Conservation (phyloP, 2,113 vertebrate species). For the Alethe castanea region DNA sequence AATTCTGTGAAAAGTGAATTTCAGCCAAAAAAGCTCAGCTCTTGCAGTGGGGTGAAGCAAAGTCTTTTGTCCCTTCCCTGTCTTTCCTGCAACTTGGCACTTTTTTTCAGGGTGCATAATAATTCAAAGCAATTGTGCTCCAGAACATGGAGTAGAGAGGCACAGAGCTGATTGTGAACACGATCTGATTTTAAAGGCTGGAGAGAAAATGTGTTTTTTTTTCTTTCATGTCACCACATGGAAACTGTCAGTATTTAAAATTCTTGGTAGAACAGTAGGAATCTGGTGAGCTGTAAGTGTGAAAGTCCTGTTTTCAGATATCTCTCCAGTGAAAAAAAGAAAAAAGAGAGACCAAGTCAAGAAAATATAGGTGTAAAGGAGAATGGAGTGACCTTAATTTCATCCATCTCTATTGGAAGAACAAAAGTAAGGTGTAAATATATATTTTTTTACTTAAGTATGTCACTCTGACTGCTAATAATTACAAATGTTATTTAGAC, state of each 20-base stretch:
- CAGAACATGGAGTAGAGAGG: neutral
- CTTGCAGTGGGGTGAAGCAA: neutral
- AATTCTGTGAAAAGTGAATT: neutral
- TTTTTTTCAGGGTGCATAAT: neutral
- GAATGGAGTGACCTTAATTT: neutral
- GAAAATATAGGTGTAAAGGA: neutral
- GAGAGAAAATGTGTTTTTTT: neutral
- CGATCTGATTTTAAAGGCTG: neutral
- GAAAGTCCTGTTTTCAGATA: slow-evolving; percentile 1
- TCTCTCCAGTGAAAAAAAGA: neutral
- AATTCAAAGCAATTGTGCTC: neutral
- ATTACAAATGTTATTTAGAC: neutral
- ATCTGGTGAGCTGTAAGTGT: neutral
- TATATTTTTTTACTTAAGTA: neutral
- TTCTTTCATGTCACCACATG: neutral
- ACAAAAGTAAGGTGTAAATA: neutral
- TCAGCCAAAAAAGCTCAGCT: neutral
- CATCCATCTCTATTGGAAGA: neutral
- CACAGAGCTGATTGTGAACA: neutral
- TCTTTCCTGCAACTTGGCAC: neutral
- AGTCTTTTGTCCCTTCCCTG: neutral
- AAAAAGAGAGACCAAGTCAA: neutral
- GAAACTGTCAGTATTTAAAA: neutral
- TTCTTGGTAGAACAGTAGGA: neutral
- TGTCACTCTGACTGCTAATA: neutral